These are phyloP conservation scores for Apocheima hispidaria DNA, from an alignment of 2,888 invertebrate genomes.

Conservation along the genomic window DNA sequence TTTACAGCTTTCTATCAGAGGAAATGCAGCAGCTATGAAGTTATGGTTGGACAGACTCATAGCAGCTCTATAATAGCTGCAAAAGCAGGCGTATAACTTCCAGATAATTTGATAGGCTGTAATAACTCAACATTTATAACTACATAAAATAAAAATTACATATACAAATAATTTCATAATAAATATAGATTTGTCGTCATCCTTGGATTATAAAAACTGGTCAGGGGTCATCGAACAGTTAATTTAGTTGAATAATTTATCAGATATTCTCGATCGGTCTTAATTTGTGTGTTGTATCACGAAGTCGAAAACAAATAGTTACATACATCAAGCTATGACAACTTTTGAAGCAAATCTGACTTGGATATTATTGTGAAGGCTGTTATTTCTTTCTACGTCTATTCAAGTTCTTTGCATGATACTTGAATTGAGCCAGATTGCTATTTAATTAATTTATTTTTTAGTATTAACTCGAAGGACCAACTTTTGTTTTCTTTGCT, in stretches of 20 bases:
- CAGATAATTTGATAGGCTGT: background rate
- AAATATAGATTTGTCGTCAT: slow-evolving; percentile 11
- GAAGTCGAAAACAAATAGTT: too few species aligned
- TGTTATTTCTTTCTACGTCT: background rate
- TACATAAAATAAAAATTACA: background rate
- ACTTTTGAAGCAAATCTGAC: too few species aligned
- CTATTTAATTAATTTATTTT: too few species aligned
- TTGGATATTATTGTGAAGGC: too few species aligned
- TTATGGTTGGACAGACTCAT: background rate
- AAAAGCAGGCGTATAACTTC: background rate
- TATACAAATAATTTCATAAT: slow-evolving; percentile 9
- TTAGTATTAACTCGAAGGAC: too few species aligned
- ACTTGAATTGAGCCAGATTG: too few species aligned
- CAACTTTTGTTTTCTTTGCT: too few species aligned
- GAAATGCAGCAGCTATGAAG: background rate
- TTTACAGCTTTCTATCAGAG: too few species aligned
- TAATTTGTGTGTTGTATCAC: background rate
- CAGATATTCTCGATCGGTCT: slow-evolving; percentile 17
- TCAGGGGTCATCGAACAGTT: slow-evolving; percentile 40
- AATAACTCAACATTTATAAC: background rate
- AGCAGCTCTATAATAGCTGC: background rate
- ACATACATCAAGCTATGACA: too few species aligned
- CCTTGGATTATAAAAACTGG: slow-evolving; percentile 28
- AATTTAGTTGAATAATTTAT: slow-evolving; percentile 44
- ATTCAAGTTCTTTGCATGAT: too few species aligned